Base-by-base conservation (phyloP, 2,113 vertebrate species). In the Bucco capensis region DNA sequence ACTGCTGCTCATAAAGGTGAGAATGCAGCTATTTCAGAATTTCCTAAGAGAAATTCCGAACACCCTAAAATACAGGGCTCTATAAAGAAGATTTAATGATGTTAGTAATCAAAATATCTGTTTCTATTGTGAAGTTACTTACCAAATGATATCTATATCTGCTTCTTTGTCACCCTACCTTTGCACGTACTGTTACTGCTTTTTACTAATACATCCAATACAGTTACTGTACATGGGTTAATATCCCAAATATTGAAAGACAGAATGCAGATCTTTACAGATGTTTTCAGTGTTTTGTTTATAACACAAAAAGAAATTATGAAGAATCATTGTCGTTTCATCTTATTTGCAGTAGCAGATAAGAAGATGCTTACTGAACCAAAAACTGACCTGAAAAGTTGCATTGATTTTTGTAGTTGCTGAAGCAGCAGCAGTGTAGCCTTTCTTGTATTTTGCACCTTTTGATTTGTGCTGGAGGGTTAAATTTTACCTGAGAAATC, bases 21-120 rank as follows among this genome's bases (percentile, higher is more conserved):
- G 64, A 96, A 61, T 79, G 24, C 37, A 72, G 37, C 49, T 87
- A 51, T 67, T n/a, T 91, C 67, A 94, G 42, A 78, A 93, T 65
- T 95, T 91, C 61, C 22, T 79, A 31, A 70, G 86, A 89, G 65
- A 88, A 93, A 75, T 94, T 94, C 64, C 46, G 66, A 75, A 83
- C n/a, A 78, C 25, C 12, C 16, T 0, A 57, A 49, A 92, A 65
- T 25, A 15, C 44, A 74, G 40, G 69, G 19, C 58, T 90, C 19
- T 80, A 46, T 12, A 53, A 67, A 77, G 53, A 73, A 38, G 84
- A 90, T 31, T 76, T 50, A 31, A 71, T 56, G 87, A 94, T 42
- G 70, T 49, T 51, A 91, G 57, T 61, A 92, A 54, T 84, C 42
- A 74, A 90, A 95, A 61, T 76, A 86, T 10, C 11, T 89, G 15